Percentiles rank a stretch among this genome's conserved stretches.
phyloP scores from a whole-genome alignment of 2,113 vertebrate species.

The Lampris megalopsis region DNA sequence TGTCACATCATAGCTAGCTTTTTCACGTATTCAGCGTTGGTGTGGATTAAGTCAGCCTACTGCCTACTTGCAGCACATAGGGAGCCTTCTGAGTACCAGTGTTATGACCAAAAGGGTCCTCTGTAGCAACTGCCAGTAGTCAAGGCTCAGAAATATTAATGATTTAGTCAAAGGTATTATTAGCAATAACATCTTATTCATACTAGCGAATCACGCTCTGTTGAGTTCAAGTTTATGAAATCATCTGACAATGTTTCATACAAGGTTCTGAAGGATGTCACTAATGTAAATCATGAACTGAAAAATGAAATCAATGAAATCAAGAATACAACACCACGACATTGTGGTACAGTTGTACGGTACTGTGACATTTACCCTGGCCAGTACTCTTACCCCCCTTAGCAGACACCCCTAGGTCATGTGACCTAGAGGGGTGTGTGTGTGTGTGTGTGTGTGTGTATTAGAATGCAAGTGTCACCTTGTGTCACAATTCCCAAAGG shows the following conservation, averaged over 20 bases:
- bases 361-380: neutral
- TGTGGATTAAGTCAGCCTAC: conserved; percentile 21
- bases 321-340: too few species aligned
- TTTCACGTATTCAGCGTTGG: conserved; percentile 31
- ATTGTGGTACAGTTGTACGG: too few species aligned
- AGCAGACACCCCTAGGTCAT: conserved; percentile 23
- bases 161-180: neutral
- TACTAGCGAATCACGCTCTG: conserved; percentile 7
- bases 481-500: conserved; percentile 13
- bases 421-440: conserved; percentile 3
- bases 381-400: neutral
- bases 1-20: conserved; percentile 20
- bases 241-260: neutral
- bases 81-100: conserved; percentile 22
- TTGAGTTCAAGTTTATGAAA: conserved; percentile 39
- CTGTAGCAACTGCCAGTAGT: conserved; percentile 1
- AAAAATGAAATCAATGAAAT: neutral
- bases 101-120: conserved; percentile 15
- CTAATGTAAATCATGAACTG: neutral
- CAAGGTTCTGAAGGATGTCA: conserved; percentile 2
- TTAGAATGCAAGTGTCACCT: neutral
- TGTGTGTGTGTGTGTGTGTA: neutral
- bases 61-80: conserved; percentile 11
- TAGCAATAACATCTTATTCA: conserved; percentile 17
- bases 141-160: conserved; percentile 7